Evolutionary conservation across 2,888 invertebrate genomes (phyloP).

Genomic region (Esperia sulphurella): DNA sequence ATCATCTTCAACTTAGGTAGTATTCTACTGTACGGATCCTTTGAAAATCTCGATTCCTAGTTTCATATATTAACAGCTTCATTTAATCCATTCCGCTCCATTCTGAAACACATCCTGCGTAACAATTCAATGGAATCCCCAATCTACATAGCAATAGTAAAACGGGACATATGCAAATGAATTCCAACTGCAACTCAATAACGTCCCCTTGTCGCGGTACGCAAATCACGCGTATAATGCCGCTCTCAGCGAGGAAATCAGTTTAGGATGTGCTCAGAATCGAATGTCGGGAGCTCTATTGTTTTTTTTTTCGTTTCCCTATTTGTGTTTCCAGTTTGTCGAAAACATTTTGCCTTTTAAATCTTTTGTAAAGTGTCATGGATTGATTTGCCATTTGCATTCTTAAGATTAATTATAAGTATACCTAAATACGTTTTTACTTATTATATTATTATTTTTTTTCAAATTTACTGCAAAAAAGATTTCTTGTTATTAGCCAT

Average conservation of each 20-base stretch:
- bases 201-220: slow-evolving; percentile 16
- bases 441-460: too few species aligned
- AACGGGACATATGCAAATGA: slow-evolving; percentile 17
- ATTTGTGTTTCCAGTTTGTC: neutral
- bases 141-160: neutral
- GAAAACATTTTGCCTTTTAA: neutral
- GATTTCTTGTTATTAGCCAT: too few species aligned
- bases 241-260: slow-evolving; percentile 26
- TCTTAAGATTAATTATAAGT: too few species aligned
- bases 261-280: slow-evolving; percentile 34
- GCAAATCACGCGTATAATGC: slow-evolving; percentile 36
- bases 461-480: too few species aligned
- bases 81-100: neutral
- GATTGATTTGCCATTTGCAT: too few species aligned
- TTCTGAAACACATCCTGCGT: neutral
- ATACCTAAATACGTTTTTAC: too few species aligned
- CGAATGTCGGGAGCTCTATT: slow-evolving; percentile 17
- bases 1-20: too few species aligned
- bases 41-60: neutral
- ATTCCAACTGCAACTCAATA: slow-evolving; percentile 17
- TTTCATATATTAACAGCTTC: neutral
- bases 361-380: too few species aligned
- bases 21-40: too few species aligned
- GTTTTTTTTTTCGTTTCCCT: slow-evolving; percentile 10
- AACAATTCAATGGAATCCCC: neutral